Evolutionary conservation across 1,140 invertebrate species (phyloP).

Genomic region (Aphis gossypii): DNA sequence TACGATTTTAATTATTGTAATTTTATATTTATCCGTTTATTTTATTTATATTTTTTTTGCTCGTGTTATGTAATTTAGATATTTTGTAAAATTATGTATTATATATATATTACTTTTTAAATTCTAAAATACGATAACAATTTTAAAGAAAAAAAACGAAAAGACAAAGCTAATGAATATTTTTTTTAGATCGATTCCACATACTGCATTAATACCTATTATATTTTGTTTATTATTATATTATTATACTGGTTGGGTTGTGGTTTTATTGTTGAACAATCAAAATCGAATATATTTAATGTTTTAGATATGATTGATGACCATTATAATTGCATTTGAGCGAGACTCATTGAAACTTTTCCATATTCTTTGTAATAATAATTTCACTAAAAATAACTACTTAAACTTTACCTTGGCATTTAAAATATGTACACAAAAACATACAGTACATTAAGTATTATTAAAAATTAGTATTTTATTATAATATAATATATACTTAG

Average conservation of each 20-base stretch:
- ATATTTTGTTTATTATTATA: background rate
- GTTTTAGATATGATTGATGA: background rate
- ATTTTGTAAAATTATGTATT: background rate
- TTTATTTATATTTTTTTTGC: background rate
- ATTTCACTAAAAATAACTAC: background rate
- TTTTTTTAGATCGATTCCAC: background rate
- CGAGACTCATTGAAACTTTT: background rate
- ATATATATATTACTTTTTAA: background rate
- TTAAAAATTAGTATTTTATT: background rate
- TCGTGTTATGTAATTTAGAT: background rate
- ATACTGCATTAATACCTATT: background rate
- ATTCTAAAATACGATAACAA: background rate
- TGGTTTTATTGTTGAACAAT: background rate
- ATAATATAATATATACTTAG: background rate
- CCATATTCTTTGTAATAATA: background rate
- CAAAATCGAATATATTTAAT: background rate
- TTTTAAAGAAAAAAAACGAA: background rate
- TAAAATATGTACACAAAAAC: background rate
- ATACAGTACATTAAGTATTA: constrained; percentile 14
- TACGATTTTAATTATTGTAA: background rate
- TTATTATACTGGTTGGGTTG: background rate
- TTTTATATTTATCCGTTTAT: background rate
- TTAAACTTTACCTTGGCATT: constrained; percentile 29
- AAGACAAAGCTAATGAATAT: background rate
- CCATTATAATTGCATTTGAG: background rate